Base-by-base conservation (phyloP, 2,797 vertebrate genomes). In the Clamator glandarius region DNA sequence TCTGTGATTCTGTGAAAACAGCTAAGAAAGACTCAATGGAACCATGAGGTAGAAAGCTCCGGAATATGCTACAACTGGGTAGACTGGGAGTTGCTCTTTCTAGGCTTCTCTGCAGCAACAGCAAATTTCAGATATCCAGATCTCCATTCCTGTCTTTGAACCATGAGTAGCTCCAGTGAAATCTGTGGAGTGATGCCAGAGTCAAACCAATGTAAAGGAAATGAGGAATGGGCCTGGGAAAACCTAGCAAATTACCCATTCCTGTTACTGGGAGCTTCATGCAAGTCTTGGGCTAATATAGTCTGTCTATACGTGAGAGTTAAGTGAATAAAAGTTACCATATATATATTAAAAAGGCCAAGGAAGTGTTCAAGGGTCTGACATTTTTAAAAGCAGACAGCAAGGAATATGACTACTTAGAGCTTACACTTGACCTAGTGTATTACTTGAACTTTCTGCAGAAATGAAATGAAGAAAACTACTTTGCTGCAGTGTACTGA, bases 331-430 rank as follows among this genome's bases (percentile, higher is more conserved):
- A 73, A 72, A 11, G 13, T 46, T 79, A n/a, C 36, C 15, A 26
- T 35, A 16, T 8, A 7, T 72, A 73, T 51, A 42, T 55, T 23
- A 69, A 91, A 90, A 82, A 81, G 15, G 12, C 23, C 54, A 85
- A 84, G 29, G 35, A 66, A 70, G 4, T 52, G 46, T 58, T 80
- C 36, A 77, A 25, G 64, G 23, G 9, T 67, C 33, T 58, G 35
- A 86, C 52, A 68, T 72, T 46, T 74, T 79, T 78, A 89, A 78
- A 92, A 91, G 35, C n/a, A 76, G 63, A n/a, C 24, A 58, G 33
- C 33, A 76, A 68, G 29, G 25, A 82, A 26, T 75, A 42, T 26
- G 31, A 61, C 74, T 77, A 31, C 44, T 79, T 31, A 14, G 33
- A 72, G 9, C 74, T 68, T 72, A 75, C 0, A 0, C 41, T 78